Conservation (phyloP, 2,888 invertebrate species). For the Leptopilina myrica region DNA sequence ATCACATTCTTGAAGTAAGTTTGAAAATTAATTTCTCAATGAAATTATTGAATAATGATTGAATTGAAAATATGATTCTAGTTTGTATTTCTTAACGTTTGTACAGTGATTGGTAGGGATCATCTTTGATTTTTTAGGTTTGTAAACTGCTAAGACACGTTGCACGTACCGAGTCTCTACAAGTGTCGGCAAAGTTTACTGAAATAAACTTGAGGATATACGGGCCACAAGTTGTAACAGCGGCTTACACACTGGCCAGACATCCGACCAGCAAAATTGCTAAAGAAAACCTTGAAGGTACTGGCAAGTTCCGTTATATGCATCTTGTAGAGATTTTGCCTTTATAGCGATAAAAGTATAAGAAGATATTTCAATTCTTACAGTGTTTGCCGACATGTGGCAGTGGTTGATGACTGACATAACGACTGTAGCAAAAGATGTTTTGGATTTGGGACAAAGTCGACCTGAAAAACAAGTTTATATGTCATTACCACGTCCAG, state of each 20-base stretch:
- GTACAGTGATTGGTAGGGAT: background rate
- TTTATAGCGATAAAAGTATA: too few relatives aligned
- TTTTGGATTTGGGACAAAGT: constrained; percentile 87
- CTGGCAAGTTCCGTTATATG: constrained; percentile 14
- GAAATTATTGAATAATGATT: too few relatives aligned
- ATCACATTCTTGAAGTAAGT: constrained; percentile 96
- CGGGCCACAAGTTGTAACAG: constrained; percentile 96
- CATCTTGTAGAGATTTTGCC: too few relatives aligned
- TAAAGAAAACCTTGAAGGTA: constrained; percentile 94
- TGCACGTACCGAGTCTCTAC: constrained; percentile 94
- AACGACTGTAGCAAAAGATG: constrained; percentile 92
- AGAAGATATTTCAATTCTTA: background rate
- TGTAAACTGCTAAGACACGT: constrained; percentile 98
- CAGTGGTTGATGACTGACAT: constrained; percentile 95
- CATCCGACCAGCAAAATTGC: constrained; percentile 97
- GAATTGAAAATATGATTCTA: background rate
- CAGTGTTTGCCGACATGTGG: constrained; percentile 96
- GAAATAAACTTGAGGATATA: constrained; percentile 96
- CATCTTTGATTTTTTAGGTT: constrained; percentile 80
- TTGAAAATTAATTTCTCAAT: background rate
- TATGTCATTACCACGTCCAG: constrained; percentile 95
- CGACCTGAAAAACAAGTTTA: constrained; percentile 87
- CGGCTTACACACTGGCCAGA: constrained; percentile 93
- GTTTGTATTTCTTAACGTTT: too few relatives aligned
- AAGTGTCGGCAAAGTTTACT: constrained; percentile 97